phyloP scores from a whole-genome alignment of 1,140 invertebrate species.

The Procambarus clarkii region DNA sequence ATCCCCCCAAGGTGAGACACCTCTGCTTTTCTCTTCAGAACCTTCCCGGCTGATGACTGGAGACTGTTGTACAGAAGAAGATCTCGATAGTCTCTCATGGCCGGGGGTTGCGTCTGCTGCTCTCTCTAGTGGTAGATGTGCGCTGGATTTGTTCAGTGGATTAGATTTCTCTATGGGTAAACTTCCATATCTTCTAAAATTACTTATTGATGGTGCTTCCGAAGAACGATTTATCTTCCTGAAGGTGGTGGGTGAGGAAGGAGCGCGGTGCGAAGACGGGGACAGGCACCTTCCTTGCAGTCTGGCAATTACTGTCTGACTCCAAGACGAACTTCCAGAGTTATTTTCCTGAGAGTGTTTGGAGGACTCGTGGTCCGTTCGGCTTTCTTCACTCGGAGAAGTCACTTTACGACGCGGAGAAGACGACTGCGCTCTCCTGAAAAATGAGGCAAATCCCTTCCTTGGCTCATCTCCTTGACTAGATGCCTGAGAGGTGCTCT shows the following conservation, averaged over 20 bases:
- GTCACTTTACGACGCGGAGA: neutral
- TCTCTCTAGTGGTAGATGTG: neutral
- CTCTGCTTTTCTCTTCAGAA: too few species aligned
- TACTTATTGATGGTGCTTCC: neutral
- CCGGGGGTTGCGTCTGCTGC: neutral
- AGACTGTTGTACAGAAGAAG: neutral
- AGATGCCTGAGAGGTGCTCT: neutral
- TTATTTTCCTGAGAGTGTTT: neutral
- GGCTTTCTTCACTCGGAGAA: neutral
- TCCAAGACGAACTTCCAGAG: neutral
- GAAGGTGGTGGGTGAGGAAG: slow-evolving; percentile 15
- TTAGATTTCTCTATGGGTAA: neutral
- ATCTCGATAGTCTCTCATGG: neutral
- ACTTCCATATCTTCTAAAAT: neutral
- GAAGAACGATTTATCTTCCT: neutral
- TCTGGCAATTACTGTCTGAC: neutral
- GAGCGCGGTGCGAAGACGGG: neutral
- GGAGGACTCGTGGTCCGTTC: neutral
- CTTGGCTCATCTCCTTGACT: neutral
- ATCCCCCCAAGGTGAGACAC: neutral
- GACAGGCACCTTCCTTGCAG: neutral
- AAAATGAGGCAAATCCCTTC: neutral
- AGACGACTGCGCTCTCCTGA: neutral
- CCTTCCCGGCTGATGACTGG: neutral
- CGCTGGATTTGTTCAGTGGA: neutral